Evolutionary conservation across 1,140 invertebrate species (phyloP).

Genomic region (Pantala flavescens): DNA sequence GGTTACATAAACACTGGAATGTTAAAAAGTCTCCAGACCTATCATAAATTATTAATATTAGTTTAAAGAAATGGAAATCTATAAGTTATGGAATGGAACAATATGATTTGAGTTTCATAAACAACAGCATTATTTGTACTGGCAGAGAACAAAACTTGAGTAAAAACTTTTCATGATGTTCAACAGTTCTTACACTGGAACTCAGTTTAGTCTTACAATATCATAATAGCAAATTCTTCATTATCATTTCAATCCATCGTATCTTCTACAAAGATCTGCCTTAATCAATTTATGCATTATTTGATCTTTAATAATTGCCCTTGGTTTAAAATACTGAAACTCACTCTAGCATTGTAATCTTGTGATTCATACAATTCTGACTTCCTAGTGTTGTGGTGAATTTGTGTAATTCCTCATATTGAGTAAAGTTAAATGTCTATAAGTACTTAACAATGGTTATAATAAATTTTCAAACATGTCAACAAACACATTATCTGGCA

Average conservation of each 20-base stretch:
- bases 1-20: background rate
- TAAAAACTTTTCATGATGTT: background rate
- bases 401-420: background rate
- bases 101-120: background rate
- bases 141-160: conserved; percentile 9
- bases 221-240: background rate
- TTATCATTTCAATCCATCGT: background rate
- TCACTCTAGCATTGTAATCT: background rate
- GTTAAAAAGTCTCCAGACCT: background rate
- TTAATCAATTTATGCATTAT: background rate
- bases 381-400: conserved; percentile 1
- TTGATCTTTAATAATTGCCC: background rate
- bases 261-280: background rate
- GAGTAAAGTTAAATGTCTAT: background rate
- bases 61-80: background rate
- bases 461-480: conserved; percentile 1
- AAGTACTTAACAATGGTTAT: conserved; percentile 10
- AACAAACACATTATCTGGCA: background rate
- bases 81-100: background rate
- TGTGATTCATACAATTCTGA: background rate
- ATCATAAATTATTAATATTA: background rate
- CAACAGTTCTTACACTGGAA: background rate
- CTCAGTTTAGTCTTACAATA: background rate
- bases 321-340: conserved; percentile 3
- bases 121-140: conserved; percentile 1